Conservation (phyloP, 2,888 invertebrate species). For the Drosophila monieri region DNA sequence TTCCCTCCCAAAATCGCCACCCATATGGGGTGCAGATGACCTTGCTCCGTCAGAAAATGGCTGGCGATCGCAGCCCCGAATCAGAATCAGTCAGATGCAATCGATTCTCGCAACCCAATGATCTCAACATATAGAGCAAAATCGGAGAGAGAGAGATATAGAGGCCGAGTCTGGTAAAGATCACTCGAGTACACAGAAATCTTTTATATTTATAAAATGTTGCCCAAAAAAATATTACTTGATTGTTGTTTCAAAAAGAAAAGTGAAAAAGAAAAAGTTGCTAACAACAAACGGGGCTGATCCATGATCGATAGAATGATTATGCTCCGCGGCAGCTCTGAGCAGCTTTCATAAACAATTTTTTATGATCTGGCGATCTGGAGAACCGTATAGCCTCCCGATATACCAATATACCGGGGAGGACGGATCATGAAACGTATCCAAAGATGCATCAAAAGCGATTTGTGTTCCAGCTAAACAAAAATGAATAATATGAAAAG, state of each 20-base stretch:
- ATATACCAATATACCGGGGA: slow-evolving; percentile 29
- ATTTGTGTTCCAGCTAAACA: slow-evolving; percentile 51
- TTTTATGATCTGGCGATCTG: slow-evolving; percentile 49
- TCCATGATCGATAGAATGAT: slow-evolving; percentile 34
- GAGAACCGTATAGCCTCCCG: slow-evolving; percentile 21
- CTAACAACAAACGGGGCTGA: slow-evolving; percentile 11
- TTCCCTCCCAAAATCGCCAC: slow-evolving; percentile 20
- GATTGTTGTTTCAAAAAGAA: slow-evolving; percentile 56
- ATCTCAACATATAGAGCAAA: slow-evolving; percentile 69
- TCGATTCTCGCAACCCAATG: slow-evolving; percentile 79
- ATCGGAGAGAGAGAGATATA: slow-evolving; percentile 12
- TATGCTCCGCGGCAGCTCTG: not conserved
- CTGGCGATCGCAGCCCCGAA: slow-evolving; percentile 11
- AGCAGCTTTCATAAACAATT: slow-evolving; percentile 56
- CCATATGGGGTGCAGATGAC: slow-evolving; percentile 3
- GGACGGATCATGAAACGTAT: slow-evolving; percentile 80
- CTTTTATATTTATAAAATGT: slow-evolving; percentile 61
- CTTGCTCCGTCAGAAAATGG: not conserved
- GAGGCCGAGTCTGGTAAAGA: slow-evolving; percentile 8
- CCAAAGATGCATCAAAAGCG: slow-evolving; percentile 83
- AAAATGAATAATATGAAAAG: slow-evolving; percentile 22
- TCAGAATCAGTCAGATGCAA: slow-evolving; percentile 43
- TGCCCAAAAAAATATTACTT: slow-evolving; percentile 71
- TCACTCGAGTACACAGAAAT: slow-evolving; percentile 55
- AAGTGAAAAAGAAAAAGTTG: slow-evolving; percentile 25